Percentiles rank a stretch among this genome's conserved stretches.
Conservation (phyloP, 2,113 vertebrate genomes). For the Urocitellus parryii region DNA sequence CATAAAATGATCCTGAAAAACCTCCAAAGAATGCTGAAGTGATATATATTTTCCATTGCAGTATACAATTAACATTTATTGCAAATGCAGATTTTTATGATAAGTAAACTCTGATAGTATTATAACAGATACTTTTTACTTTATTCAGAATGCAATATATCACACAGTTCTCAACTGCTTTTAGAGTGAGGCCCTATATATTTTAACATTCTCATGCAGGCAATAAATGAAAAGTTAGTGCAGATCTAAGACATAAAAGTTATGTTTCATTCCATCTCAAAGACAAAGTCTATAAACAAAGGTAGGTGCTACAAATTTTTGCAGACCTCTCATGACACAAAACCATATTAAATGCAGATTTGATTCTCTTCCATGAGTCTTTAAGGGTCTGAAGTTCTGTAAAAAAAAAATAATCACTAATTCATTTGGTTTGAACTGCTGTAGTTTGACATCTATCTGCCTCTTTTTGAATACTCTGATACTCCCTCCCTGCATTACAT, state of each 20-base stretch:
- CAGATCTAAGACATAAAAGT: background rate
- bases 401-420: background rate
- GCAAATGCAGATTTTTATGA: slow-evolving; percentile 9
- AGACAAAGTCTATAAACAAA: background rate
- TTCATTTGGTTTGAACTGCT: background rate
- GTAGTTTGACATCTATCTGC: background rate
- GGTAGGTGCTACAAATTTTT: background rate
- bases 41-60: slow-evolving; percentile 8
- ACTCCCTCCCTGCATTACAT: too few relatives aligned
- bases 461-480: background rate
- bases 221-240: background rate
- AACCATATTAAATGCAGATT: background rate
- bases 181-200: background rate
- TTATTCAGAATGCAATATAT: background rate
- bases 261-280: background rate
- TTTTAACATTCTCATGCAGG: background rate
- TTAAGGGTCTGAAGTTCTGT: background rate
- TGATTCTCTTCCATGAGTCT: background rate
- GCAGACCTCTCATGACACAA: background rate
- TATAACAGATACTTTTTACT: background rate
- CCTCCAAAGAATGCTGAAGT: background rate
- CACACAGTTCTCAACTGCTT: background rate
- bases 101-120: background rate
- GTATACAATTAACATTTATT: slow-evolving; percentile 8
- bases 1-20: background rate